Conservation (phyloP, 2,113 vertebrate genomes). For the Myxocyprinus asiaticus region DNA sequence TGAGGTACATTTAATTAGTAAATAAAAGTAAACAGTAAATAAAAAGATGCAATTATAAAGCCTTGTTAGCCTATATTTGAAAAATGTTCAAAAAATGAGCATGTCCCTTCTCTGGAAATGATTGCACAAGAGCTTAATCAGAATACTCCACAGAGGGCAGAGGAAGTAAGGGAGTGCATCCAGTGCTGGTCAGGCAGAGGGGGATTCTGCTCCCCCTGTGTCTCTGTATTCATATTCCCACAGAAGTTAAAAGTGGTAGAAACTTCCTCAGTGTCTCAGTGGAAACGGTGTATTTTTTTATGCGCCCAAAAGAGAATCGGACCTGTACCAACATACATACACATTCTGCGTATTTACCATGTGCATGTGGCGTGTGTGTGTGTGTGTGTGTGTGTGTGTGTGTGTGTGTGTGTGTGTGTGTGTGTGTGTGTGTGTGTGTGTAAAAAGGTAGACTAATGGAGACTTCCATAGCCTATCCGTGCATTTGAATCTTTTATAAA, state of each 20-base stretch:
- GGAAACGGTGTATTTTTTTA: neutral
- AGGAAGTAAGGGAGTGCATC: neutral
- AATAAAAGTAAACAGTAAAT: neutral
- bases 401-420: too few relatives aligned
- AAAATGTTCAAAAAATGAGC: neutral
- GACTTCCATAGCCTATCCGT: too few relatives aligned
- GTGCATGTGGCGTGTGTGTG: too few relatives aligned
- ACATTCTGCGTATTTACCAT: too few relatives aligned
- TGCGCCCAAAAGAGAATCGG: neutral
- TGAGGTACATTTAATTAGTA: too few relatives aligned
- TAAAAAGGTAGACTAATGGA: too few relatives aligned
- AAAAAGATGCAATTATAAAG: neutral
- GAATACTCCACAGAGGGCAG: neutral
- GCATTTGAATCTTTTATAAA: too few relatives aligned
- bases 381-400: too few relatives aligned
- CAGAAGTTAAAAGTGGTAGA: conserved; percentile 1
- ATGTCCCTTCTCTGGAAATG: neutral
- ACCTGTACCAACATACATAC: neutral
- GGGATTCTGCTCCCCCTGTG: neutral
- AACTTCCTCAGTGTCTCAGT: neutral
- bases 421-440: too few relatives aligned
- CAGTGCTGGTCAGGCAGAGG: neutral
- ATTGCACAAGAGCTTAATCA: neutral
- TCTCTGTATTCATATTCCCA: conserved; percentile 15
- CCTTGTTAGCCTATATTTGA: neutral